Evolutionary conservation across 2,797 vertebrate genomes (phyloP).

Genomic region (Menidia menidia): DNA sequence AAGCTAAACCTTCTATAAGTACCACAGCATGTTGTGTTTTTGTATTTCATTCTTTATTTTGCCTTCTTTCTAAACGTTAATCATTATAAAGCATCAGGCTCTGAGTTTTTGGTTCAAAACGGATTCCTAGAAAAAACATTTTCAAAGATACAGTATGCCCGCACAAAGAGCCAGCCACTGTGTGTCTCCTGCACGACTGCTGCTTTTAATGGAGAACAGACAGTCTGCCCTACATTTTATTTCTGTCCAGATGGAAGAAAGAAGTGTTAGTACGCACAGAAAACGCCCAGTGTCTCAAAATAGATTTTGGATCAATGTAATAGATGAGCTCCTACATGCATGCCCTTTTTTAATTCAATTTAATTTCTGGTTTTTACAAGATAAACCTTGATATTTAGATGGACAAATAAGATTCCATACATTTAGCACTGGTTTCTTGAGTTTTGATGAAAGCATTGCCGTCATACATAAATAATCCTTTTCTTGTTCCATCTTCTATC

Average conservation of each 20-base stretch:
- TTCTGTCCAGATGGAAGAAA: constrained; percentile 44
- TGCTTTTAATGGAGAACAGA: constrained; percentile 38
- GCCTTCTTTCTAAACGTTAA: too few species aligned
- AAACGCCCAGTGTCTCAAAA: constrained; percentile 27
- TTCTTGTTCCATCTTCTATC: not conserved
- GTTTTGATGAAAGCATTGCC: not conserved
- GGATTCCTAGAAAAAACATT: constrained; percentile 9
- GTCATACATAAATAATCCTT: not conserved
- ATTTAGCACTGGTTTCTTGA: not conserved
- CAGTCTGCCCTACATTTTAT: constrained; percentile 51
- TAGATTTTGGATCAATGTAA: constrained; percentile 18
- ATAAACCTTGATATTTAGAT: not conserved
- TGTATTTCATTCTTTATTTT: not conserved
- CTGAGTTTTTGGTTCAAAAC: not conserved
- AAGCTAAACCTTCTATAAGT: not conserved
- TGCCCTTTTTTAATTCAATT: not conserved
- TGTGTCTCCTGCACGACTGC: constrained; percentile 18
- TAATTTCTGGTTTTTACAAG: not conserved
- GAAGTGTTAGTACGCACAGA: constrained; percentile 19
- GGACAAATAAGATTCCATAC: not conserved
- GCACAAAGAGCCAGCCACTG: constrained; percentile 5
- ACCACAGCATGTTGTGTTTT: not conserved
- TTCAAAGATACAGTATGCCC: constrained; percentile 1
- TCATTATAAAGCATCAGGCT: not conserved
- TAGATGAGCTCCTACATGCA: not conserved